Base-by-base conservation (phyloP, 2,888 invertebrate genomes). In the Choristoneura rosaceana region DNA sequence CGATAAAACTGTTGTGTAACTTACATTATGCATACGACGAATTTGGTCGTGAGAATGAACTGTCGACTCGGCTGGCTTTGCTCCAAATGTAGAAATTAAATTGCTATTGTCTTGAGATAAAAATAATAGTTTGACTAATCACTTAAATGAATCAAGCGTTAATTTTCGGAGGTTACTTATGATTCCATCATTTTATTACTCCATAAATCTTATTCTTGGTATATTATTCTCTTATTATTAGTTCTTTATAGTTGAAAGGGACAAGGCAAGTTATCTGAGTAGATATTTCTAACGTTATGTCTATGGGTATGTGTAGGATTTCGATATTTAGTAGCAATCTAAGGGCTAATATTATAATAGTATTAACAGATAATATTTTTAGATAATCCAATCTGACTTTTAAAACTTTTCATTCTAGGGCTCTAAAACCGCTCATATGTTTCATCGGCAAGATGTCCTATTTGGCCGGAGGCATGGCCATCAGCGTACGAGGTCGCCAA, bases 401-500 rank as follows among this genome's bases (percentile, higher is more conserved):
- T 14, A 45, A 2, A 5, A 41, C 76, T 80, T 81, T 81, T 81
- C 78, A 81, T 85, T 84, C 81, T 90, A 95, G 95, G 92, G 89
- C 94, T 75, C 88, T 95, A 87, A 95, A 94, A 85, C 95, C 96
- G 80, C 88, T 96, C 83, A 95, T 97, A 89, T 96, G 97, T 90
- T 95, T 95, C 89, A 94, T 97, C 90, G 97, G 97, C 77, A 96
- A 96, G 89, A 94, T 95, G 90, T 96, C 96, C 55, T 97, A 96
- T 90, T 94, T 96, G 79, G 96, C 96, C 25, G 97, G 97, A 58
- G 97, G 97, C 55, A 97, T 97, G 96, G 95, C 95, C 79, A 96
- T 98, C 84, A 95, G 95, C 62, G 95, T 97, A 71, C 96, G 96
- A 77, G 98, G 98, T 25, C 95, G 95, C 77, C 96, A 97, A 85